These are phyloP conservation scores for Erpetoichthys calabaricus DNA, from an alignment of 2,797 vertebrate species.

Conservation along the genomic window DNA sequence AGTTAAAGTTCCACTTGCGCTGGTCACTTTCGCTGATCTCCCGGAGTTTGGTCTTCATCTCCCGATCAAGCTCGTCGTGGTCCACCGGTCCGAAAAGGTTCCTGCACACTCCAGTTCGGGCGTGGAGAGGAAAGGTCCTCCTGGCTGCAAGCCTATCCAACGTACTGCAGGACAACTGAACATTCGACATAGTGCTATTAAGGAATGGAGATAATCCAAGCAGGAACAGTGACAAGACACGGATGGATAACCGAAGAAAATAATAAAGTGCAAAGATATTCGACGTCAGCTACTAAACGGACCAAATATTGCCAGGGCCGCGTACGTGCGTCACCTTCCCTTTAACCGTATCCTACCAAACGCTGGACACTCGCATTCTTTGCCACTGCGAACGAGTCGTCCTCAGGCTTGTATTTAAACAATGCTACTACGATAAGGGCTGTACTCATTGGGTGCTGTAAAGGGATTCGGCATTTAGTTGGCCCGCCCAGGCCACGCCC, in stretches of 20 bases:
- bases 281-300: too few relatives aligned
- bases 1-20: constrained; percentile 82
- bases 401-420: neutral
- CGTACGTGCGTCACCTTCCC: too few relatives aligned
- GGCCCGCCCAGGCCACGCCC: too few relatives aligned
- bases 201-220: constrained; percentile 1
- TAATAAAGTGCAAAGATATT: too few relatives aligned
- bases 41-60: constrained; percentile 54
- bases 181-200: constrained; percentile 50
- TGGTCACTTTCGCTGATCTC: constrained; percentile 69
- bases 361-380: constrained; percentile 27
- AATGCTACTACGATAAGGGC: too few relatives aligned
- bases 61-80: constrained; percentile 68
- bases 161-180: constrained; percentile 28
- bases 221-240: too few relatives aligned
- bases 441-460: too few relatives aligned
- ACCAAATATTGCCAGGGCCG: too few relatives aligned
- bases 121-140: constrained; percentile 29
- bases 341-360: too few relatives aligned
- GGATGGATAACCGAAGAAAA: too few relatives aligned
- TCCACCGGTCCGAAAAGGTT: constrained; percentile 76
- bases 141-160: constrained; percentile 41
- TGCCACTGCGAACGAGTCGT: constrained; percentile 3
- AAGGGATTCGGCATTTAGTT: too few relatives aligned
- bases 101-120: constrained; percentile 53